Base-by-base conservation (phyloP, 2,888 invertebrate species). In the Prostheceraeus crozeri region DNA sequence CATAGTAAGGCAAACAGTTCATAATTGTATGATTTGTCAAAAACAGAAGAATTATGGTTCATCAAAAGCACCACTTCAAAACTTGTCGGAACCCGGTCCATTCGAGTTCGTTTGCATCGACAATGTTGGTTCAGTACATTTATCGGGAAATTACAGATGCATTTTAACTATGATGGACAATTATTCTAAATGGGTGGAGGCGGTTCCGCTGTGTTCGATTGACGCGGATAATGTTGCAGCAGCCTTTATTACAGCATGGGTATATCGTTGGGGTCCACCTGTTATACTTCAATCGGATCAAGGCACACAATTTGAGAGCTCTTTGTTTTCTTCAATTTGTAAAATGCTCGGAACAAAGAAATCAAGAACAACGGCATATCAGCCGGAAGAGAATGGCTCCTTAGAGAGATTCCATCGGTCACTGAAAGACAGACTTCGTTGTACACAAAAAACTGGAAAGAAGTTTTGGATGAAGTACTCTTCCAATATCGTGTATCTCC, bases 141-240 rank as follows among this genome's bases (percentile, higher is more conserved):
- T 40, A 8, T 8, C 40, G 19, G n/a, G n/a, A n/a, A n/a, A n/a
- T n/a, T n/a, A 40, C 16, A 16, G 8, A 19, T 40, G 6, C 23
- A 40, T 40, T 40, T 40, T 40, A 16, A 40, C 6, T 23, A 40
- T 40, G 6, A 40, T 40, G 6, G 14, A 40, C 23, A 40, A 40
- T 40, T 40, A n/a, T 30, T 48, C 48, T 30, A 48, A 48, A 48
- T 48, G 19, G 48, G 48, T 48, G 25, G 48, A 48, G 28, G 48
- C 48, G 23, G 48, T 48, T 25, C 16, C 48, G 6, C 28, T 48
- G 48, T 21, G 25, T 10, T 48, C 48, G 25, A 19, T 19, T 48
- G 23, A 48, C 19, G 23, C 48, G 3, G 48, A 10, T 10, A 48
- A n/a, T 21, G 14, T 48, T 48, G 48, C n/a, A 19, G 40, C 16